These are phyloP conservation scores for Geotrypetes seraphini DNA, from an alignment of 2,797 vertebrate genomes.

Conservation along the genomic window DNA sequence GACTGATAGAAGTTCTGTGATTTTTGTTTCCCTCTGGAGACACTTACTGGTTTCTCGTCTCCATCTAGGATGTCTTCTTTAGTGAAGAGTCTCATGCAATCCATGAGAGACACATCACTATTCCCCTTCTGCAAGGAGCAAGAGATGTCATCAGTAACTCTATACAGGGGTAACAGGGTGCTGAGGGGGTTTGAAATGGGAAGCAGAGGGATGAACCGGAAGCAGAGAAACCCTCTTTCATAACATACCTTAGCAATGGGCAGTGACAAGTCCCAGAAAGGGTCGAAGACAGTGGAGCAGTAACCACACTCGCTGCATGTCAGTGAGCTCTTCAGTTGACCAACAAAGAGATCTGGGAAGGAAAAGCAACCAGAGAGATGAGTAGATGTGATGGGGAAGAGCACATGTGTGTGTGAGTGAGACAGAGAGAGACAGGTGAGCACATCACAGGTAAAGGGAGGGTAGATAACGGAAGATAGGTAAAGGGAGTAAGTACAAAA, in stretches of 20 bases:
- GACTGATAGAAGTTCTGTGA: too few species aligned
- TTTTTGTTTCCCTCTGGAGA: rapidly evolving
- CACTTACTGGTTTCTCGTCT: conserved; percentile 78
- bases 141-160: background rate
- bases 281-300: conserved; percentile 87
- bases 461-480: too few species aligned
- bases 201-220: background rate
- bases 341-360: conserved; percentile 82
- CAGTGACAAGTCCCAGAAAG: conserved; percentile 93
- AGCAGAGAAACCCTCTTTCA: background rate
- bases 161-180: too few species aligned
- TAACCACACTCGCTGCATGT: conserved; percentile 83
- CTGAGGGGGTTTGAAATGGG: too few species aligned
- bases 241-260: conserved; percentile 81
- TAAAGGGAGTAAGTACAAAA: too few species aligned
- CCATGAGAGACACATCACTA: conserved; percentile 76
- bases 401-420: background rate
- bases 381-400: background rate
- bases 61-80: conserved; percentile 91
- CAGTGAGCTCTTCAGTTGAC: conserved; percentile 88
- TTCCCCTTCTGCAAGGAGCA: conserved; percentile 56
- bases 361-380: background rate
- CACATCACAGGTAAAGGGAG: too few species aligned
- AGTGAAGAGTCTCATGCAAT: conserved; percentile 86
- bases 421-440: too few species aligned